These are phyloP conservation scores for Nezara viridula DNA, from an alignment of 2,888 invertebrate species.

Conservation along the genomic window DNA sequence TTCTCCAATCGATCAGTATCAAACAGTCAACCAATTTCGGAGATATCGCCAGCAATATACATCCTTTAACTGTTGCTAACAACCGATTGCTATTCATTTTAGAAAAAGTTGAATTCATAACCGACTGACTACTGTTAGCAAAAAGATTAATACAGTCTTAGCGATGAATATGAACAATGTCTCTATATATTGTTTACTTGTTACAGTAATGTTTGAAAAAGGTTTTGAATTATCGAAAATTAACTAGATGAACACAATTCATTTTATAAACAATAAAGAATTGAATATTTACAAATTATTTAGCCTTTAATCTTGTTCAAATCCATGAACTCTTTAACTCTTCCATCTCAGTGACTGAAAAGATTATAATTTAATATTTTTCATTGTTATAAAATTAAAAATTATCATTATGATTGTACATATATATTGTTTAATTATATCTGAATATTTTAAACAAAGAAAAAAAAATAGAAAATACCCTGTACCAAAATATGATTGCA, in stretches of 20 bases:
- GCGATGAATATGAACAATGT: conserved; percentile 5
- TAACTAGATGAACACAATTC: neutral
- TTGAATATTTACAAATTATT: neutral
- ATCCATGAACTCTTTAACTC: neutral
- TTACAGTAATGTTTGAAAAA: neutral
- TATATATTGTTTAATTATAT: neutral
- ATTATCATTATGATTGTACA: neutral
- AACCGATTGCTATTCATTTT: conserved; percentile 28
- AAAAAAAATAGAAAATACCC: neutral
- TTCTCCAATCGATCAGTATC: conserved; percentile 15
- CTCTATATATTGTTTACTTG: neutral
- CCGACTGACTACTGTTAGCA: neutral
- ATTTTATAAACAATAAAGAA: neutral
- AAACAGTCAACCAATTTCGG: conserved; percentile 19
- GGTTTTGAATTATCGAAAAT: neutral
- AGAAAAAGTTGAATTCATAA: neutral
- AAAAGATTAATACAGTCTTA: conserved; percentile 40
- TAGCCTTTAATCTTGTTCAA: neutral
- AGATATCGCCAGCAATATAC: conserved; percentile 46
- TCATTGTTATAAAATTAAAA: neutral
- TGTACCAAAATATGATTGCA: conserved; percentile 25
- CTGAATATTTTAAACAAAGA: neutral
- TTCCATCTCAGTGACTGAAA: neutral
- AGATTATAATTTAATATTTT: neutral
- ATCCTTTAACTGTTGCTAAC: conserved; percentile 32